Evolutionary conservation across 2,113 vertebrate genomes (phyloP).

Genomic region (Arvicanthis niloticus): DNA sequence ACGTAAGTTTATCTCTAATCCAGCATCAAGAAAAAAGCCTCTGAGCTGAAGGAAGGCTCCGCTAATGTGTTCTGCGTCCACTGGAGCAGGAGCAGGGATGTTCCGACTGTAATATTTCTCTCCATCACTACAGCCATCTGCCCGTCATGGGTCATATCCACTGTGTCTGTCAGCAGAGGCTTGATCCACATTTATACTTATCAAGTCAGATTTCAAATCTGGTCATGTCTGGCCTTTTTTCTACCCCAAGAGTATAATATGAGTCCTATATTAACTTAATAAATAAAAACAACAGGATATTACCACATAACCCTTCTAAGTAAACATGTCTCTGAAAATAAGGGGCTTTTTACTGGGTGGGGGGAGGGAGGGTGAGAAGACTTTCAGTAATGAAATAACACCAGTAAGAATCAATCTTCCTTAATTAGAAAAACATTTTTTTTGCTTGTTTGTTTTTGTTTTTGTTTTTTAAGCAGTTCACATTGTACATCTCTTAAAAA

Average conservation of each 20-base stretch:
- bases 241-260: conserved; percentile 8
- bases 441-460: too few relatives aligned
- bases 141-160: conserved; percentile 79
- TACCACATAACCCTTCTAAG: conserved; percentile 13
- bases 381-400: conserved; percentile 43
- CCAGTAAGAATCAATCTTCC: conserved; percentile 32
- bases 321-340: conserved; percentile 19
- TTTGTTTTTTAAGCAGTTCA: conserved; percentile 63
- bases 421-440: conserved; percentile 69
- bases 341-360: conserved; percentile 46
- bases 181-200: conserved; percentile 51
- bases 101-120: conserved; percentile 73
- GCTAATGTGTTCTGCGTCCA: conserved; percentile 78
- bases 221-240: conserved; percentile 55
- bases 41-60: conserved; percentile 52
- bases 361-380: background rate
- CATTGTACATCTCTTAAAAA: conserved; percentile 64
- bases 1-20: conserved; percentile 82
- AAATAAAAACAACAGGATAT: conserved; percentile 63
- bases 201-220: conserved; percentile 75
- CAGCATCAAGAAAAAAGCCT: conserved; percentile 75
- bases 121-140: conserved; percentile 75
- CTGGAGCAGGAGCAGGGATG: conserved; percentile 77
- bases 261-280: conserved; percentile 56
- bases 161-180: conserved; percentile 56